phyloP scores from a whole-genome alignment of 2,113 vertebrate genomes.

The Brachyhypopomus gauderio region DNA sequence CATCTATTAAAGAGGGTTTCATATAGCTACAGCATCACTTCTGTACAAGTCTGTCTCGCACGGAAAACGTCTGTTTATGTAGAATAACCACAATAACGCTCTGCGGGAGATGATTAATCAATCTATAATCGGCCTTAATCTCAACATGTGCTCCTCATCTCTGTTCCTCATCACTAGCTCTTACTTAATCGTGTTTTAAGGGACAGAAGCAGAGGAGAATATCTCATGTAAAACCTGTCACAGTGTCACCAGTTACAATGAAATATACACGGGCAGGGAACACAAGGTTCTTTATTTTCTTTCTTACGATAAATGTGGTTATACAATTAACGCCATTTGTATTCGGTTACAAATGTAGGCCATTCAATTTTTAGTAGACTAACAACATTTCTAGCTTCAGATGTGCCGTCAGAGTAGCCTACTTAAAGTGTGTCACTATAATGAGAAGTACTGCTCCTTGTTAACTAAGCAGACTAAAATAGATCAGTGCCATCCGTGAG shows the following conservation, averaged over 20 bases:
- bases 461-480: slow-evolving; percentile 28
- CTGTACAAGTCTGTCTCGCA: background rate
- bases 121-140: slow-evolving; percentile 70
- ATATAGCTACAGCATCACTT: background rate
- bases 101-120: slow-evolving; percentile 67
- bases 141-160: slow-evolving; percentile 63
- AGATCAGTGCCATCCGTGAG: background rate
- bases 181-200: background rate
- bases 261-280: too few relatives aligned
- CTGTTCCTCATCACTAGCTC: slow-evolving; percentile 54
- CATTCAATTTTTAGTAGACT: background rate
- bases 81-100: slow-evolving; percentile 45
- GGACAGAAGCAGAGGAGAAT: background rate
- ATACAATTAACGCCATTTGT: background rate
- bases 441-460: background rate
- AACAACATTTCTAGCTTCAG: background rate
- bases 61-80: slow-evolving; percentile 48
- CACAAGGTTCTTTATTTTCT: too few relatives aligned
- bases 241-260: too few relatives aligned
- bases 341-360: background rate
- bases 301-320: too few relatives aligned
- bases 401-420: slow-evolving; percentile 29
- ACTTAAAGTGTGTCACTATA: slow-evolving; percentile 22
- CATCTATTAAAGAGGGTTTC: background rate
- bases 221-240: background rate